phyloP scores from a whole-genome alignment of 2,888 invertebrate species.

The Cryptosula pallasiana region DNA sequence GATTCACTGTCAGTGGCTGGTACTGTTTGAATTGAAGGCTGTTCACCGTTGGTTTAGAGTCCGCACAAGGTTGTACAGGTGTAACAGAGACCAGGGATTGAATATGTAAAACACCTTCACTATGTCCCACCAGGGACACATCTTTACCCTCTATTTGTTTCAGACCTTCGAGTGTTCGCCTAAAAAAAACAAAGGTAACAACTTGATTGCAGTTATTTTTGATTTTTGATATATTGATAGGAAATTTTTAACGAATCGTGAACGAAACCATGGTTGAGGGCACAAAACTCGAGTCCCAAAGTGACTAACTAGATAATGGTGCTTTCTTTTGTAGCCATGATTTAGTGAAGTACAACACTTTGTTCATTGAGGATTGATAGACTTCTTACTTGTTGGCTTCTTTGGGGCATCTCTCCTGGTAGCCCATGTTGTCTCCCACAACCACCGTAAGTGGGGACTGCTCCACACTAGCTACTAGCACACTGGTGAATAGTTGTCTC shows the following conservation, averaged over 20 bases:
- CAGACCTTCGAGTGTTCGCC: not conserved
- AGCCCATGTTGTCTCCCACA: constrained; percentile 5
- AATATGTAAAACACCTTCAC: not conserved
- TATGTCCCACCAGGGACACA: not conserved
- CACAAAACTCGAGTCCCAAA: no score
- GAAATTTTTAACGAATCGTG: no score
- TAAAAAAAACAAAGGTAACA: no score
- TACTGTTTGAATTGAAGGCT: not conserved
- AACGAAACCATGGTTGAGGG: no score
- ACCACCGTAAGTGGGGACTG: not conserved
- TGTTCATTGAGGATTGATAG: no score
- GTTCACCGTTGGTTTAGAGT: constrained; percentile 1
- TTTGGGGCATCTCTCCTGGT: not conserved
- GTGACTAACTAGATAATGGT: no score
- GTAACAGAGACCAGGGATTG: not conserved
- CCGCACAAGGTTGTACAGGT: not conserved
- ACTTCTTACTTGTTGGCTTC: no score
- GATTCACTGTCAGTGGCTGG: not conserved
- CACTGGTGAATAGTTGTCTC: not conserved
- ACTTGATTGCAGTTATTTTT: no score
- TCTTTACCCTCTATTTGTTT: not conserved
- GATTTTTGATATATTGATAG: no score
- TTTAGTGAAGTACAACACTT: no score
- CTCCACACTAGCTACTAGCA: not conserved
- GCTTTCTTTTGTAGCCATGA: no score